Evolutionary conservation across 2,797 vertebrate species (phyloP).

Genomic region (Siniperca undulata): DNA sequence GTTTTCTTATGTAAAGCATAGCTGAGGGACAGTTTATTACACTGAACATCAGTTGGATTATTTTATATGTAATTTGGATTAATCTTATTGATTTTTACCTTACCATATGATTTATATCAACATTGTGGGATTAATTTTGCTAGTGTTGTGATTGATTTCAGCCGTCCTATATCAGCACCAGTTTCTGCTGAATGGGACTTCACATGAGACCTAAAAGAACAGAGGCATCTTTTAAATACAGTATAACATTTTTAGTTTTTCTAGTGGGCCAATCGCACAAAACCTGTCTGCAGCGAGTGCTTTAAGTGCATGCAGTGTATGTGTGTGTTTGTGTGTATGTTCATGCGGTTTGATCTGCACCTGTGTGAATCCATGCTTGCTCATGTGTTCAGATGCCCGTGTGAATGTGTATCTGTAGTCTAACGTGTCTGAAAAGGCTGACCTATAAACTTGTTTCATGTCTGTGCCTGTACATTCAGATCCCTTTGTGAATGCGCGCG

Average conservation of each 20-base stretch:
- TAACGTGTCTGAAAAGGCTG: conserved; percentile 5
- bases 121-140: too few relatives aligned
- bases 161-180: background rate
- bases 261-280: background rate
- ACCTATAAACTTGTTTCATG: conserved; percentile 11
- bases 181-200: background rate
- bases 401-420: background rate
- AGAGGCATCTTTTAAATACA: background rate
- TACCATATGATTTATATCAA: background rate
- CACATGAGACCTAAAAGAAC: background rate
- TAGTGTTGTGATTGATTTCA: background rate
- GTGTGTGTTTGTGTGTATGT: background rate
- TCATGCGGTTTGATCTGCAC: background rate
- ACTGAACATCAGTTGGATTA: background rate
- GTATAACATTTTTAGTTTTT: background rate
- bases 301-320: background rate
- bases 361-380: background rate
- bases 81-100: background rate
- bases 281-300: background rate
- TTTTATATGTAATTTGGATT: background rate
- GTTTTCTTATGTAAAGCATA: background rate
- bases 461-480: background rate
- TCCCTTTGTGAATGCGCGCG: background rate
- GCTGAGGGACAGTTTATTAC: background rate
- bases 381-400: background rate